These are phyloP conservation scores for Chionodraco myersi DNA, from an alignment of 2,113 vertebrate species.

Conservation along the genomic window DNA sequence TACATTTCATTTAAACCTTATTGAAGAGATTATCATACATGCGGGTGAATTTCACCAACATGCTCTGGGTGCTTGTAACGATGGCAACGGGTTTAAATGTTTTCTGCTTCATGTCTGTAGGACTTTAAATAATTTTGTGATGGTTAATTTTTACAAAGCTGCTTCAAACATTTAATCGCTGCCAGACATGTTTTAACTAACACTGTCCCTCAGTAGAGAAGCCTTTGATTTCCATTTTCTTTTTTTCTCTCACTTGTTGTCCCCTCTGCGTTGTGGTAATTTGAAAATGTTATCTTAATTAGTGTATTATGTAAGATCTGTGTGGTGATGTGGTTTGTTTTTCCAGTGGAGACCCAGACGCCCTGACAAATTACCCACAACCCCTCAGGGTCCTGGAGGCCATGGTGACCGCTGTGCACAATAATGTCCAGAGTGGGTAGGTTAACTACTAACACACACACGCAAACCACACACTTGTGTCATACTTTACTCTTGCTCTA, in stretches of 20 bases:
- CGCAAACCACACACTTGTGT: not conserved
- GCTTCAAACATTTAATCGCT: conserved; percentile 44
- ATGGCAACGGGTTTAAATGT: conserved; percentile 7
- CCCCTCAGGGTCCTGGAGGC: conserved; percentile 79
- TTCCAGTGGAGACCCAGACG: conserved; percentile 74
- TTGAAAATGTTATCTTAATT: conserved; percentile 62
- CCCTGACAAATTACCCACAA: conserved; percentile 73
- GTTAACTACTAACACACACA: conserved; percentile 22
- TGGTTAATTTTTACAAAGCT: conserved; percentile 48
- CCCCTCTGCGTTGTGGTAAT: conserved; percentile 44
- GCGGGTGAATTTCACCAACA: conserved; percentile 13
- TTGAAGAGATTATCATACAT: conserved; percentile 10
- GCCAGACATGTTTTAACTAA: conserved; percentile 44
- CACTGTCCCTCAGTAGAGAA: conserved; percentile 34
- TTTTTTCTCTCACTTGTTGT: conserved; percentile 16
- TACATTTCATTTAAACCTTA: conserved; percentile 17
- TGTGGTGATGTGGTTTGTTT: conserved; percentile 57
- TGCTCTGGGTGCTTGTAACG: not conserved
- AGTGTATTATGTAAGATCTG: conserved; percentile 42
- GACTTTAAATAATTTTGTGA: conserved; percentile 46
- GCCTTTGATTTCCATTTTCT: conserved; percentile 38
- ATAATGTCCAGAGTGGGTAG: conserved; percentile 77
- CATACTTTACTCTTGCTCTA: not conserved
- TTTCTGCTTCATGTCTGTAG: conserved; percentile 19
- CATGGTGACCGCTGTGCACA: conserved; percentile 81